phyloP scores from a whole-genome alignment of 1,140 invertebrate genomes.

The Geopemphigus sp. region DNA sequence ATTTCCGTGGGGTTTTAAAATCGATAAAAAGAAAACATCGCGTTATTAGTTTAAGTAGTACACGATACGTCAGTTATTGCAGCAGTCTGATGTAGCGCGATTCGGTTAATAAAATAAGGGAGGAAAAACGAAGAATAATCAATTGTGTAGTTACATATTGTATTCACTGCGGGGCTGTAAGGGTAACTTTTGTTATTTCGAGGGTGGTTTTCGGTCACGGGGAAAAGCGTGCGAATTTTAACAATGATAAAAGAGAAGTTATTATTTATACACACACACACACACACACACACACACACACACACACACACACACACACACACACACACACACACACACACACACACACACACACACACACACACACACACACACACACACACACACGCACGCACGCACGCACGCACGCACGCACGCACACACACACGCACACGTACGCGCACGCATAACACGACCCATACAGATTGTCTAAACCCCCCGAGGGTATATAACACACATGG shows the following conservation, averaged over 20 bases:
- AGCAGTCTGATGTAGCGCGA: conserved; percentile 22
- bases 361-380: too few species aligned
- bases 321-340: too few species aligned
- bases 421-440: too few species aligned
- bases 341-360: too few species aligned
- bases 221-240: conserved; percentile 45
- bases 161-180: conserved; percentile 21
- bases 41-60: conserved; percentile 31
- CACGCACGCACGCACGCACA: too few species aligned
- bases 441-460: conserved; percentile 19
- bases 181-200: conserved; percentile 42
- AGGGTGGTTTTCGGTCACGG: conserved; percentile 36
- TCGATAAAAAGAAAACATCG: conserved; percentile 27
- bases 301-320: too few species aligned
- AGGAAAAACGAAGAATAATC: conserved; percentile 41
- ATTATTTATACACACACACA: conserved; percentile 28
- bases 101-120: conserved; percentile 44
- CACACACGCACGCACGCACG: too few species aligned
- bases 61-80: conserved; percentile 12
- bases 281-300: too few species aligned
- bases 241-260: conserved; percentile 46
- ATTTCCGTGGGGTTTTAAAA: conserved; percentile 13
- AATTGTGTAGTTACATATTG: conserved; percentile 42
- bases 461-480: conserved; percentile 16
- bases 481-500: neutral